phyloP scores from a whole-genome alignment of 2,888 invertebrate species.

The Saturnia pavonia region DNA sequence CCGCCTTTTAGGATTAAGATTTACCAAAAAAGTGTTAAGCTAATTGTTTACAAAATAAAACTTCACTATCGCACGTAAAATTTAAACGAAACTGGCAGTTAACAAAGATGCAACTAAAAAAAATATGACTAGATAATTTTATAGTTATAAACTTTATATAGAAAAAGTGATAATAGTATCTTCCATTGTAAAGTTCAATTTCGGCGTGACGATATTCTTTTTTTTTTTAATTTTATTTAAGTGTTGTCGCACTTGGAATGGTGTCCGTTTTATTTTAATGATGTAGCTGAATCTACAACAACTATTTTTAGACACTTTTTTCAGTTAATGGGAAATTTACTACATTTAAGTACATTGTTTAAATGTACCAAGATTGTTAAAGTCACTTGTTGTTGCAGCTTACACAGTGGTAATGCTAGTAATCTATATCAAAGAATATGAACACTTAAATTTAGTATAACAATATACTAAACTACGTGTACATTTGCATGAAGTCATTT shows the following conservation, averaged over 20 bases:
- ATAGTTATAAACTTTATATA: not conserved
- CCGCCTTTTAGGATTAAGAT: slow-evolving; percentile 73
- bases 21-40: slow-evolving; percentile 48
- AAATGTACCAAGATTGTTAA: not conserved
- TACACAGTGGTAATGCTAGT: not conserved
- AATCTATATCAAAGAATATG: slow-evolving; percentile 1
- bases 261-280: not conserved
- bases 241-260: not conserved
- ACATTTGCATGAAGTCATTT: not conserved
- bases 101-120: slow-evolving; percentile 4
- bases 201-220: not conserved
- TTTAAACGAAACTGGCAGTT: slow-evolving; percentile 4
- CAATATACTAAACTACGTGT: not conserved
- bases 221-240: not conserved
- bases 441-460: not conserved
- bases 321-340: not conserved
- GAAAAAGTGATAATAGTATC: not conserved
- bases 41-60: slow-evolving; percentile 32
- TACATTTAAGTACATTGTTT: not conserved
- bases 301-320: slow-evolving; percentile 6
- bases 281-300: not conserved
- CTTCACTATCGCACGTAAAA: not conserved
- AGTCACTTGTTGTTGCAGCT: not conserved
- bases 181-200: not conserved
- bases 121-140: not conserved